Conservation (phyloP, 2,113 vertebrate species). For the Phalacrocorax aristotelis region DNA sequence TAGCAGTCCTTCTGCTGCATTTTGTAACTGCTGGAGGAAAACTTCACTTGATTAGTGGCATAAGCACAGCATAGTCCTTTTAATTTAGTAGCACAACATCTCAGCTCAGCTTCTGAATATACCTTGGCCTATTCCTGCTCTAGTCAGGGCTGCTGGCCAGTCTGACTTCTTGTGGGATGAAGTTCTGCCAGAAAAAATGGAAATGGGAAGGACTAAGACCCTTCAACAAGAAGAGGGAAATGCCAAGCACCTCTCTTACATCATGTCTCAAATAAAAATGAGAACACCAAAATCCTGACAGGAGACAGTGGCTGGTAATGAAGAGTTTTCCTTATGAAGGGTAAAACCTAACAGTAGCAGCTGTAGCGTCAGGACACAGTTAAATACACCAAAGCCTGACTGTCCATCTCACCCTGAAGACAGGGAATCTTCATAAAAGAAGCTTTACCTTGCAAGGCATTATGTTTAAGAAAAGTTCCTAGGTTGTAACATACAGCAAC, state of each 20-base stretch:
- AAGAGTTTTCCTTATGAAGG: neutral
- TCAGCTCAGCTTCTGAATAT: neutral
- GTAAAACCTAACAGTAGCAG: neutral
- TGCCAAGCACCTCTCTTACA: neutral
- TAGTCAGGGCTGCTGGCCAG: neutral
- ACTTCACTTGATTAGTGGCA: neutral
- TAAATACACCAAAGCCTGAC: neutral
- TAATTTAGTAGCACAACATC: neutral
- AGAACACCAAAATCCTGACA: neutral
- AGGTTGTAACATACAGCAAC: neutral
- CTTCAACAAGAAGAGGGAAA: neutral
- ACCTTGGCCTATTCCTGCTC: neutral
- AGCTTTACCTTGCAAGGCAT: neutral
- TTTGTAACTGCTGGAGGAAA: neutral
- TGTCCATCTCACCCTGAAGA: neutral
- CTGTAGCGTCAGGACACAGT: neutral
- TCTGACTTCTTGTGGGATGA: neutral
- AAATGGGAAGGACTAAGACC: neutral
- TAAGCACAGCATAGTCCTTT: neutral
- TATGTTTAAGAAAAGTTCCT: neutral
- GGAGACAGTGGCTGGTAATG: neutral
- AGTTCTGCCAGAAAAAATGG: neutral
- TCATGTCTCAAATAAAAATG: neutral
- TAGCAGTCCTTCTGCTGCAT: neutral
- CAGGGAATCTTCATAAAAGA: neutral